Conservation (phyloP, 2,888 invertebrate species). For the Dexiosoma caninum region DNA sequence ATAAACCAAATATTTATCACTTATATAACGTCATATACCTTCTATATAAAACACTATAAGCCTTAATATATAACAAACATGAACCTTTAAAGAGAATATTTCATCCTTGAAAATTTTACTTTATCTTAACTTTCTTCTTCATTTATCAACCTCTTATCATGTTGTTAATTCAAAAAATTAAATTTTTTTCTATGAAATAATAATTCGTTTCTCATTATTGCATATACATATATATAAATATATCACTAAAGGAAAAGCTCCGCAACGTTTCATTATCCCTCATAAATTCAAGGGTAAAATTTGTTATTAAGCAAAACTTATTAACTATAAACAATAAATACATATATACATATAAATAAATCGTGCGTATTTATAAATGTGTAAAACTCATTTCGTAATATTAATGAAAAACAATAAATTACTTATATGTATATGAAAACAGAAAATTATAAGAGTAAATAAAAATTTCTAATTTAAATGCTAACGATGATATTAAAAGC, state of each 20-base stretch:
- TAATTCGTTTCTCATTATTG: background rate
- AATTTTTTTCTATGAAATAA: background rate
- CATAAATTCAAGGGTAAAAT: constrained; percentile 19
- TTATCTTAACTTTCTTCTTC: constrained; percentile 33
- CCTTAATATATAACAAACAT: constrained; percentile 42
- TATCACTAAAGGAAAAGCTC: background rate
- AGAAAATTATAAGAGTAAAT: constrained; percentile 28
- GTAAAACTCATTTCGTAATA: constrained; percentile 57
- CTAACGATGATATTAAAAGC: constrained; percentile 31
- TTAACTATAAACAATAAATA: constrained; percentile 15
- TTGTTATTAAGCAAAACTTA: constrained; percentile 44
- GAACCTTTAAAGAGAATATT: constrained; percentile 16
- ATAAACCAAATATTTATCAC: constrained; percentile 60
- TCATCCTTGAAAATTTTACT: background rate
- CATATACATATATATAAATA: constrained; percentile 11
- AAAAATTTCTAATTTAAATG: constrained; percentile 55
- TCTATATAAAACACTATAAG: constrained; percentile 53
- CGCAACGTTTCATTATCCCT: constrained; percentile 44
- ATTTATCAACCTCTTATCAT: background rate
- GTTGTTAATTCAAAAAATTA: background rate
- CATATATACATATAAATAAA: constrained; percentile 18
- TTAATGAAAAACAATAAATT: constrained; percentile 47
- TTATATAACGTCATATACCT: constrained; percentile 42
- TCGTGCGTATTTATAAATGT: constrained; percentile 58
- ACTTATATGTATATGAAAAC: constrained; percentile 48